Evolutionary conservation across 2,888 invertebrate species (phyloP).

Genomic region (Ophonus ardosiacus): DNA sequence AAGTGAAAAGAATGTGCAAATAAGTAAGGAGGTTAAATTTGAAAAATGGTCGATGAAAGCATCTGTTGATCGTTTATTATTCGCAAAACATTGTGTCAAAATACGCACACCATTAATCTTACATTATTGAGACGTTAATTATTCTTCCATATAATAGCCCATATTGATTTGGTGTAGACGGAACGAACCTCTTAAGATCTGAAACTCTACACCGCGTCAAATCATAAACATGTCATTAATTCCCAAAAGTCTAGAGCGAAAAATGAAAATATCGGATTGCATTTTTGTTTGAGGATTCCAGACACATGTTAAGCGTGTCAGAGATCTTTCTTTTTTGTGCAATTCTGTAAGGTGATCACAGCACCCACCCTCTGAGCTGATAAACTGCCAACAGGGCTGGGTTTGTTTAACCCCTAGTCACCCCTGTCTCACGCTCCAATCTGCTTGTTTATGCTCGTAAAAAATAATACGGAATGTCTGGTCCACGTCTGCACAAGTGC

Average conservation of each 20-base stretch:
- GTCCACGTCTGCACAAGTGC: conserved; percentile 49
- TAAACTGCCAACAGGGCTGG: conserved; percentile 60
- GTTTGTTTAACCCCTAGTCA: conserved; percentile 63
- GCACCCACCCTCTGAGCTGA: conserved; percentile 38
- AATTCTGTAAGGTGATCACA: conserved; percentile 50
- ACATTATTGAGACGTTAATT: conserved; percentile 34
- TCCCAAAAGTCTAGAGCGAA: conserved; percentile 49
- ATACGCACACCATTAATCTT: conserved; percentile 33
- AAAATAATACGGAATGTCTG: conserved; percentile 55
- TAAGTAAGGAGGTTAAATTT: neutral
- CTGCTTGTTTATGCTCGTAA: conserved; percentile 46
- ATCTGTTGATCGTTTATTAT: conserved; percentile 30
- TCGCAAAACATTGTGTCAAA: conserved; percentile 18
- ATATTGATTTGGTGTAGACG: neutral
- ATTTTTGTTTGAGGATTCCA: conserved; percentile 59
- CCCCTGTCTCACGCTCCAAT: conserved; percentile 48
- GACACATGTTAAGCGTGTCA: conserved; percentile 62
- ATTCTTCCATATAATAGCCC: conserved; percentile 28
- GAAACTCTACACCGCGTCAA: conserved; percentile 48
- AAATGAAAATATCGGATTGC: conserved; percentile 60
- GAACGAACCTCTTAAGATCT: conserved; percentile 1
- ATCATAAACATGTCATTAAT: conserved; percentile 60
- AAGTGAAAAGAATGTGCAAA: neutral
- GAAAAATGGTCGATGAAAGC: neutral
- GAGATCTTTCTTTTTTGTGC: conserved; percentile 57